phyloP scores from a whole-genome alignment of 37 sponge, comb jelly and placozoan species.

The Cliona cf. orientalis region DNA sequence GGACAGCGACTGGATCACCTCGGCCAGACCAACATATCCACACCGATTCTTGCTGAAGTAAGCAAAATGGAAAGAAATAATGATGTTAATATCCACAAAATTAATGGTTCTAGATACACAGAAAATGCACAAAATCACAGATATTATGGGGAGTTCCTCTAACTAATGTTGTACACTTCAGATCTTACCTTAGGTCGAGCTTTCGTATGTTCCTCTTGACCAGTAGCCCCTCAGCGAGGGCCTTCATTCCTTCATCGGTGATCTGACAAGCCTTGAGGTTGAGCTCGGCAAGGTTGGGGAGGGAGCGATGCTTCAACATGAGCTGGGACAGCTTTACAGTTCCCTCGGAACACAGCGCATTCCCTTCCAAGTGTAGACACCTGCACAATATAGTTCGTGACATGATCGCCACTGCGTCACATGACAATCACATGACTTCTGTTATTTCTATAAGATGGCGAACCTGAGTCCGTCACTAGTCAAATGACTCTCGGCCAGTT shows the following conservation, averaged over 20 bases:
- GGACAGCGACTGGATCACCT: conserved; percentile 23
- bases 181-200: conserved; percentile 44
- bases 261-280: conserved; percentile 63
- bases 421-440: too few species aligned
- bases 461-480: conserved; percentile 63
- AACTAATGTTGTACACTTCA: too few species aligned
- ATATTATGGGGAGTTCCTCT: too few species aligned
- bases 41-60: conserved; percentile 60
- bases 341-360: conserved; percentile 41
- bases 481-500: conserved; percentile 69
- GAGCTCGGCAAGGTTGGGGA: conserved; percentile 68
- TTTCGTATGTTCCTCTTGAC: conserved; percentile 68
- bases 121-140: too few species aligned
- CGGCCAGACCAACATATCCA: conserved; percentile 27
- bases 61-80: too few species aligned
- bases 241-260: conserved; percentile 48
- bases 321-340: conserved; percentile 43
- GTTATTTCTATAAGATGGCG: not conserved
- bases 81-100: too few species aligned
- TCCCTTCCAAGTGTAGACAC: conserved; percentile 63
- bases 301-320: conserved; percentile 59
- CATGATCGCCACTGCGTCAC: too few species aligned
- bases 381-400: not conserved
- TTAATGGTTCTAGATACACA: too few species aligned
- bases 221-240: conserved; percentile 47